A percentile compares a stretch with the other conserved stretches of the same genome.
Evolutionary conservation across 2,113 vertebrate genomes (phyloP).

Genomic region (Petromus typicus): DNA sequence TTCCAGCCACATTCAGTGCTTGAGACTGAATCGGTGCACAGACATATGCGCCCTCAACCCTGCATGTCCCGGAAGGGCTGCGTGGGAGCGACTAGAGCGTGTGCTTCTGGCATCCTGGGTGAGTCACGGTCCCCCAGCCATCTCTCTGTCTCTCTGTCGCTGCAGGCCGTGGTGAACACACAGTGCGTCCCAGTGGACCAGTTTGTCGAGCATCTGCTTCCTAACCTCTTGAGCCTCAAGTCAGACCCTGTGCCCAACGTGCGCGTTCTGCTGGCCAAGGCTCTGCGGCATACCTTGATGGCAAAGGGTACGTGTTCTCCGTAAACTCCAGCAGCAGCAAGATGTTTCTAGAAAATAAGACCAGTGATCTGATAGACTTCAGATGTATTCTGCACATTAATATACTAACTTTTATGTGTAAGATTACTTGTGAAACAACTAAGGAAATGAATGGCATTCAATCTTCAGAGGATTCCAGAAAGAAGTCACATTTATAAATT

Average conservation of each 20-base stretch:
- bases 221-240: slow-evolving; percentile 92
- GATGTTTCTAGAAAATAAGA: neutral
- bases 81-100: neutral
- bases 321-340: neutral
- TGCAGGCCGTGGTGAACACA: slow-evolving; percentile 90
- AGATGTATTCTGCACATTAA: no score
- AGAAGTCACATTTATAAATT: neutral
- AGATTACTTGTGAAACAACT: neutral
- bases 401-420: neutral
- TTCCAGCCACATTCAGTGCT: neutral
- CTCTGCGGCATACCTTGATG: slow-evolving; percentile 91
- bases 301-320: slow-evolving; percentile 89
- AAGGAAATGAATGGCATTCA: neutral
- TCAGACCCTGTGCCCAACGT: slow-evolving; percentile 93
- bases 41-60: no score
- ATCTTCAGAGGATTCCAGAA: neutral
- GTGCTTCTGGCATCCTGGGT: neutral
- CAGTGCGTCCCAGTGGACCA: slow-evolving; percentile 92
- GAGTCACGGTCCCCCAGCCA: fast-evolving
- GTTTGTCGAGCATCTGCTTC: slow-evolving; percentile 91
- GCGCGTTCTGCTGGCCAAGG: slow-evolving; percentile 92
- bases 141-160: neutral
- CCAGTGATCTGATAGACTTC: fast-evolving
- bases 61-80: neutral
- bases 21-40: neutral